Conservation (phyloP, 2,797 vertebrate species). For the Myoxocephalus aenaeus region DNA sequence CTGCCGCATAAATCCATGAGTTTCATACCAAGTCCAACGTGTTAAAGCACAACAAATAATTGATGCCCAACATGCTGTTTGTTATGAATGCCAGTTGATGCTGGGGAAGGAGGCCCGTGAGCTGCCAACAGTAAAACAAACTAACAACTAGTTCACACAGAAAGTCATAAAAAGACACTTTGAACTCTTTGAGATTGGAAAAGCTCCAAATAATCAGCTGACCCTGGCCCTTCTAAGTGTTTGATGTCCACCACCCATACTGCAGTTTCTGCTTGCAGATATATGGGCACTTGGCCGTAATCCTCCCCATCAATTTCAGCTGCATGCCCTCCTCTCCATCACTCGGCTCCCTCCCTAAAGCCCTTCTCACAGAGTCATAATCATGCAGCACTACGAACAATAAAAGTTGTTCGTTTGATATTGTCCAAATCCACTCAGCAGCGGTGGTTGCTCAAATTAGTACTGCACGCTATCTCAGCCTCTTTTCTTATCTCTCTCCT, state of each 20-base stretch:
- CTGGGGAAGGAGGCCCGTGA: neutral
- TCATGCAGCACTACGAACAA: slow-evolving; percentile 58
- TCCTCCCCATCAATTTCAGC: slow-evolving; percentile 50
- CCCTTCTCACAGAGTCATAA: slow-evolving; percentile 46
- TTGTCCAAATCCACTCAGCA: slow-evolving; percentile 75
- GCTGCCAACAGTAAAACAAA: slow-evolving; percentile 2
- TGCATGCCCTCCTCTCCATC: slow-evolving; percentile 49
- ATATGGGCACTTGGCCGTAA: slow-evolving; percentile 42
- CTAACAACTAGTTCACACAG: neutral
- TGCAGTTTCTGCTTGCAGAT: neutral
- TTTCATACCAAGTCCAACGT: slow-evolving; percentile 4
- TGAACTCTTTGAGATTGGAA: slow-evolving; percentile 11
- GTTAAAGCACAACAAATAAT: slow-evolving; percentile 42
- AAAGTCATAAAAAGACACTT: slow-evolving; percentile 28
- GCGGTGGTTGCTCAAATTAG: slow-evolving; percentile 69
- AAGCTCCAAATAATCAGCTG: slow-evolving; percentile 5
- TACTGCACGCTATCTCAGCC: slow-evolving; percentile 58
- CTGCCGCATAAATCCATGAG: neutral
- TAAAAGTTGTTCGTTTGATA: slow-evolving; percentile 69
- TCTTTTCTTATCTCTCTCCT: slow-evolving; percentile 70
- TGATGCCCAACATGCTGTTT: slow-evolving; percentile 48
- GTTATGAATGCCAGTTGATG: slow-evolving; percentile 30
- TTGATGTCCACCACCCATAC: slow-evolving; percentile 1
- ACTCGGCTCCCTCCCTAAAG: slow-evolving; percentile 20
- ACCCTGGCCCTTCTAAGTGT: slow-evolving; percentile 15